Evolutionary conservation across 2,888 invertebrate species (phyloP).

Genomic region (Diaprepes abbreviatus): DNA sequence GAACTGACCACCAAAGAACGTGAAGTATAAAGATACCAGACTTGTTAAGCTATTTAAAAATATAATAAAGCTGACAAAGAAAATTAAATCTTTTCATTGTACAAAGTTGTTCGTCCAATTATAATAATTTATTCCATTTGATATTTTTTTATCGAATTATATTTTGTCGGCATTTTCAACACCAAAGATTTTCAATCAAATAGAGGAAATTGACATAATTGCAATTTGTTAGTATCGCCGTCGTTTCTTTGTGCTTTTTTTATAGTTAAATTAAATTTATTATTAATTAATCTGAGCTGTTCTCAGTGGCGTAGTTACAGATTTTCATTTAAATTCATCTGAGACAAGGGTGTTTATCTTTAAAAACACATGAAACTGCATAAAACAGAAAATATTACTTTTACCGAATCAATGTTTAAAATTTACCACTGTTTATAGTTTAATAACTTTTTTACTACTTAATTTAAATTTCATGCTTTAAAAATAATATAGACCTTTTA

Average conservation of each 20-base stretch:
- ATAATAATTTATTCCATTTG: constrained; percentile 14
- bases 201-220: not conserved
- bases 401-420: too few species aligned
- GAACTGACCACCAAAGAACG: not conserved
- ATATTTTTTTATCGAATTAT: not conserved
- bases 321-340: too few species aligned
- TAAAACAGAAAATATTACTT: too few species aligned
- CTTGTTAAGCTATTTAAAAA: constrained; percentile 4
- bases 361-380: too few species aligned
- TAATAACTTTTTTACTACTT: too few species aligned
- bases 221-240: not conserved
- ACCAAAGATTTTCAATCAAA: not conserved
- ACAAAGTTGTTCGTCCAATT: not conserved
- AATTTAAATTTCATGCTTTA: too few species aligned
- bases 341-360: too few species aligned
- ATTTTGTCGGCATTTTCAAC: constrained; percentile 3
- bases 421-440: too few species aligned
- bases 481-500: too few species aligned
- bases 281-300: too few species aligned
- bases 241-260: not conserved
- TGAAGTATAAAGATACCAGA: not conserved
- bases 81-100: constrained; percentile 3
- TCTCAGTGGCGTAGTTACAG: too few species aligned
- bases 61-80: not conserved
- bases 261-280: too few species aligned